Evolutionary conservation across 2,888 invertebrate genomes (phyloP).

Genomic region (Spicauda simplicius): DNA sequence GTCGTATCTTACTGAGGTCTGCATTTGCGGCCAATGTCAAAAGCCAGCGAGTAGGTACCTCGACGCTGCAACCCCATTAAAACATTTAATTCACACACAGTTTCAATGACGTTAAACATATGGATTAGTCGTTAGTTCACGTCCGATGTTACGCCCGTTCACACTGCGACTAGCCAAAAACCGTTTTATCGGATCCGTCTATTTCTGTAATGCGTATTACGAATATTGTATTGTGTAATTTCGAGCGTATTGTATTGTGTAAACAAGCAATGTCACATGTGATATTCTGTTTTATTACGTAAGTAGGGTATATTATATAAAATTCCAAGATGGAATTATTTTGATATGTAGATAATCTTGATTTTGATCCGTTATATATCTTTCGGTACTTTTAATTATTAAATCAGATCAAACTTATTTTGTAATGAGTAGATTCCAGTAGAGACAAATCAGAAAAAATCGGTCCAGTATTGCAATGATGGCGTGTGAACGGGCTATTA

Average conservation of each 20-base stretch:
- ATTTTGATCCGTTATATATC: background rate
- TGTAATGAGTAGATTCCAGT: too few species aligned
- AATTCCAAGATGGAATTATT: too few species aligned
- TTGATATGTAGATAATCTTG: too few species aligned
- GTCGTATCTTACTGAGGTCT: conserved; percentile 79
- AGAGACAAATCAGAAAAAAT: too few species aligned
- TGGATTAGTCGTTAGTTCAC: conserved; percentile 74
- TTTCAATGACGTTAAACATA: conserved; percentile 50
- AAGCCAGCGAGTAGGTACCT: conserved; percentile 85
- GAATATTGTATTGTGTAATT: too few species aligned
- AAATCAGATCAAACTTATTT: too few species aligned
- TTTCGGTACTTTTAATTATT: background rate
- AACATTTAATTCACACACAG: conserved; percentile 77
- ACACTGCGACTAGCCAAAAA: background rate
- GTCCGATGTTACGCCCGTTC: conserved; percentile 1
- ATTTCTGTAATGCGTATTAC: background rate
- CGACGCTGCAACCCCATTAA: conserved; percentile 85
- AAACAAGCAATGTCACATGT: too few species aligned
- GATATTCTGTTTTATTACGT: too few species aligned
- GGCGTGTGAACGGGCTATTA: too few species aligned
- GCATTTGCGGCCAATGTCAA: conserved; percentile 81
- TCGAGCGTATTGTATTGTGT: too few species aligned
- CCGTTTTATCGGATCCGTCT: background rate
- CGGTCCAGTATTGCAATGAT: too few species aligned
- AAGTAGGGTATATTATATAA: too few species aligned